Conservation (phyloP, 2,888 invertebrate genomes). For the Agapostemon virescens region DNA sequence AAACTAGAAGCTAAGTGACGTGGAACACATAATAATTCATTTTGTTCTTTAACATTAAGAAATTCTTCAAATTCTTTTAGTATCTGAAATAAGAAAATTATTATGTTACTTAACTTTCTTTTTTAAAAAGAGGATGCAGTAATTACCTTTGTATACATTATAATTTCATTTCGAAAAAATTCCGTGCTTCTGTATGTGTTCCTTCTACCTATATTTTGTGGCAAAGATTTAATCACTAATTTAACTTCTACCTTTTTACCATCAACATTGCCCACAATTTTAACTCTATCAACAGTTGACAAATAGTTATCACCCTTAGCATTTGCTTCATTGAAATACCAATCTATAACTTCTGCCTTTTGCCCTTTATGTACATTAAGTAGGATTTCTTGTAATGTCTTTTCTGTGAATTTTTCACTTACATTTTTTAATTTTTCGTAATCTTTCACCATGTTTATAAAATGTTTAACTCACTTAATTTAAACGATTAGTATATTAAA, state of each 20-base stretch:
- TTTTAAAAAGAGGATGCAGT: neutral
- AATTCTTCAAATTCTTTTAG: conserved; percentile 73
- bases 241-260: conserved; percentile 80
- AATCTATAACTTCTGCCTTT: conserved; percentile 77
- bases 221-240: conserved; percentile 86
- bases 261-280: conserved; percentile 81
- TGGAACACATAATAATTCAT: conserved; percentile 68
- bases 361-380: conserved; percentile 73
- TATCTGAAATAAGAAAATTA: conserved; percentile 64
- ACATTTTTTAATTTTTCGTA: conserved; percentile 58
- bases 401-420: conserved; percentile 78
- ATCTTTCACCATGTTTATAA: conserved; percentile 38
- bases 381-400: conserved; percentile 79
- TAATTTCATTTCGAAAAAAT: conserved; percentile 87
- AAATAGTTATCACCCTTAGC: conserved; percentile 87
- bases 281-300: conserved; percentile 84
- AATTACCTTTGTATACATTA: conserved; percentile 82
- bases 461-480: neutral
- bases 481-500: neutral
- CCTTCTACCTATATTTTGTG: conserved; percentile 84
- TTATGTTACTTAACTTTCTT: neutral
- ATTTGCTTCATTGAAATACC: conserved; percentile 79
- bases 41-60: conserved; percentile 65
- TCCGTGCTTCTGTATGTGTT: conserved; percentile 85
- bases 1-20: conserved; percentile 74